phyloP scores from a whole-genome alignment of 2,888 invertebrate genomes.

The Cantharis rustica region DNA sequence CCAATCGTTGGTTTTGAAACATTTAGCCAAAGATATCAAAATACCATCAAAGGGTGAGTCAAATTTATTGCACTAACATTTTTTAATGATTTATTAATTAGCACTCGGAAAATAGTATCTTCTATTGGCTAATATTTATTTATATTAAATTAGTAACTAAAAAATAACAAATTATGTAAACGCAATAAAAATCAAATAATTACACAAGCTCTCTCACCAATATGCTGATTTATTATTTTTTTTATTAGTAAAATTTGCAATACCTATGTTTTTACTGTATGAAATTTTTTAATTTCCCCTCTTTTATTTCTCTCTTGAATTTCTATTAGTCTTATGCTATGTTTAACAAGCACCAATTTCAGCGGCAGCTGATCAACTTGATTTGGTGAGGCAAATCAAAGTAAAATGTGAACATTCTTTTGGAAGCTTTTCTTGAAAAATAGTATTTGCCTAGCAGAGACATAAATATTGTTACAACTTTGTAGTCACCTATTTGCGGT shows the following conservation, averaged over 20 bases:
- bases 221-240: not conserved
- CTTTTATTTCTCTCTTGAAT: too few relatives aligned
- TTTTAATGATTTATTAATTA: not conserved
- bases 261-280: not conserved
- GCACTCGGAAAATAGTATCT: not conserved
- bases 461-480: too few relatives aligned
- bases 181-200: not conserved
- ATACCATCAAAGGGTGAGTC: slow-evolving; percentile 45
- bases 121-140: not conserved
- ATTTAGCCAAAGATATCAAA: slow-evolving; percentile 79
- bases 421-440: too few relatives aligned
- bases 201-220: not conserved
- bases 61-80: not conserved
- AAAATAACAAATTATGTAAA: not conserved
- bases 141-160: not conserved
- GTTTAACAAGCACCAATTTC: too few relatives aligned
- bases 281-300: too few relatives aligned
- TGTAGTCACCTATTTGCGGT: too few relatives aligned
- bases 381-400: too few relatives aligned
- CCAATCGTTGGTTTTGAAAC: slow-evolving; percentile 82
- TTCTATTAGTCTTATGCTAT: too few relatives aligned
- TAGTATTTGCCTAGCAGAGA: too few relatives aligned
- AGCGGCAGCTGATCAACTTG: too few relatives aligned
- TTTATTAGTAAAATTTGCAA: too few relatives aligned
- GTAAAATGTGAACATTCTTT: too few relatives aligned